Conservation (phyloP, 2,888 invertebrate genomes). For the Diarsia dahlii region DNA sequence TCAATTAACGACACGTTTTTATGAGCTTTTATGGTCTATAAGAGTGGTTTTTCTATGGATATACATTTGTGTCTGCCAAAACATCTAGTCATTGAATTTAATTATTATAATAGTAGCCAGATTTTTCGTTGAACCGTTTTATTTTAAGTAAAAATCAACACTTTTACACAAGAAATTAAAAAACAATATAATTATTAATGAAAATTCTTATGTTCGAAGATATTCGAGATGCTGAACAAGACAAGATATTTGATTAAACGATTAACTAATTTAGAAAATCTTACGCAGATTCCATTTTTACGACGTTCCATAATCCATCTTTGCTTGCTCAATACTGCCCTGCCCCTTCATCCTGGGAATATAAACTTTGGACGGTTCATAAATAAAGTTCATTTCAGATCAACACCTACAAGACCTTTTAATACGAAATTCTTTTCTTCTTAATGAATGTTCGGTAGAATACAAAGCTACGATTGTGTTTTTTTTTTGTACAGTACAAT, state of each 20-base stretch:
- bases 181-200: background rate
- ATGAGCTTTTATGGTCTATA: constrained; percentile 14
- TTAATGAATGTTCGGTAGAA: constrained; percentile 88
- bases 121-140: background rate
- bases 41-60: constrained; percentile 4
- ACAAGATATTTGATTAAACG: constrained; percentile 40
- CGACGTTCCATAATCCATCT: constrained; percentile 76
- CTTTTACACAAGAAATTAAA: background rate
- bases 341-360: constrained; percentile 45
- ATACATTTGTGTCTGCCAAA: background rate
- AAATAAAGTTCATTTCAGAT: constrained; percentile 70
- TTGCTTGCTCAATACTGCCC: constrained; percentile 68
- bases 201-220: background rate
- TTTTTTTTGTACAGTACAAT: constrained; percentile 78
- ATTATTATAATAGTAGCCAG: background rate
- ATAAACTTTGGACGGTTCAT: constrained; percentile 61
- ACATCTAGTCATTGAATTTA: constrained; percentile 11
- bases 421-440: constrained; percentile 78
- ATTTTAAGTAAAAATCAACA: background rate
- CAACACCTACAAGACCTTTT: constrained; percentile 72
- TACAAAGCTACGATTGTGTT: constrained; percentile 86
- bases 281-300: constrained; percentile 65
- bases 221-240: background rate
- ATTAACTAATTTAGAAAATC: constrained; percentile 45
- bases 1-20: constrained; percentile 70